Evolutionary conservation across 2,797 vertebrate species (phyloP).

Genomic region (Remorina albescens): DNA sequence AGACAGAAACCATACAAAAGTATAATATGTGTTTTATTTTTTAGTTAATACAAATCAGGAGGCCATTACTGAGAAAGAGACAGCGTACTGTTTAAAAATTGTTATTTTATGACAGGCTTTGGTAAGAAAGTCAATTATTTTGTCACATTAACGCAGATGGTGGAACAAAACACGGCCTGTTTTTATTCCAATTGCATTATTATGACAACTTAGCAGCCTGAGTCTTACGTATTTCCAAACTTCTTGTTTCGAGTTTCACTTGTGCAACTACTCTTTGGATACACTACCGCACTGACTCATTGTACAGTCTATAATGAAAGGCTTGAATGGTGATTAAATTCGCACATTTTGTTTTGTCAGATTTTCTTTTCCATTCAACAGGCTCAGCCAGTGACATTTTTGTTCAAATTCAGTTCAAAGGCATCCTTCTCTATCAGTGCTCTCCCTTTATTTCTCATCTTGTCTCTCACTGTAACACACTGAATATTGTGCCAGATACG

Average conservation of each 20-base stretch:
- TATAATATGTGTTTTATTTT: too few relatives aligned
- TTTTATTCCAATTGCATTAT: slow-evolving; percentile 4
- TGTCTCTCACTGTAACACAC: slow-evolving; percentile 25
- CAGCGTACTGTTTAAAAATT: background rate
- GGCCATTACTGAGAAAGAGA: background rate
- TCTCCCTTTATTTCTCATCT: slow-evolving; percentile 33
- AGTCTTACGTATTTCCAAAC: background rate
- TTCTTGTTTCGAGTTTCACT: background rate
- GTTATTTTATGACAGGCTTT: background rate
- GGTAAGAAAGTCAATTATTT: background rate
- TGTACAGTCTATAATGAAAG: slow-evolving; percentile 3
- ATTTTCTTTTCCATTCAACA: slow-evolving; percentile 1
- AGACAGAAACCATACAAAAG: background rate
- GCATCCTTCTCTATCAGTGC: background rate
- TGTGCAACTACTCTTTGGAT: background rate
- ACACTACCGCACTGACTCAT: background rate
- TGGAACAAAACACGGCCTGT: background rate
- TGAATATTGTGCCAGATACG: slow-evolving; percentile 36
- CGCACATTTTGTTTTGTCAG: background rate
- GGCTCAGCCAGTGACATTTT: slow-evolving; percentile 2
- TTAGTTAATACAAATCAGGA: background rate
- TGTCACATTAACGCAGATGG: background rate
- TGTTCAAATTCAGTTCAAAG: slow-evolving; percentile 20
- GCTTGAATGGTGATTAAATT: slow-evolving; percentile 14
- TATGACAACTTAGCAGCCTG: background rate